Conservation (phyloP, 2,113 vertebrate species). For the Isurus oxyrinchus region DNA sequence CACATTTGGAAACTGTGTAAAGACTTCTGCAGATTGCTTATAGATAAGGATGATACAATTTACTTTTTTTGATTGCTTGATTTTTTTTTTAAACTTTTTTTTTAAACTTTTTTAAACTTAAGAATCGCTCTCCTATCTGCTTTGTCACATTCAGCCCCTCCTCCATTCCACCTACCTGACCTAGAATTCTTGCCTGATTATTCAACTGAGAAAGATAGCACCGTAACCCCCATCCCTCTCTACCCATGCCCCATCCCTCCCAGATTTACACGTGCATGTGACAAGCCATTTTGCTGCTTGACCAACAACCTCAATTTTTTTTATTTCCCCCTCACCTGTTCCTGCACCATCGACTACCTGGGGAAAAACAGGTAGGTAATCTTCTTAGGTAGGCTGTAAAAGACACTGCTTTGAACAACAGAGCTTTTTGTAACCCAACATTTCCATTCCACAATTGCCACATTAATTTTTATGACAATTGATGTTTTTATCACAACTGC, state of each 20-base stretch:
- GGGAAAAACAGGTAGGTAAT: neutral
- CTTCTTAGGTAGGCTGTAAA: neutral
- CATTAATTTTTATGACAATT: neutral
- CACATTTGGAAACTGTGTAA: neutral
- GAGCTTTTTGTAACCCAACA: neutral
- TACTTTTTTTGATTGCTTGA: neutral
- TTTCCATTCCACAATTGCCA: neutral
- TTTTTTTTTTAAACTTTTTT: no score
- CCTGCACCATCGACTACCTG: no score
- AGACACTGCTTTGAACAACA: neutral
- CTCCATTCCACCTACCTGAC: neutral
- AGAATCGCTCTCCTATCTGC: neutral
- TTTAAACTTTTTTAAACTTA: no score
- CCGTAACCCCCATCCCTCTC: neutral
- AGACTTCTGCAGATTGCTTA: neutral
- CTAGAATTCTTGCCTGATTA: neutral
- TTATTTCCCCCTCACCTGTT: neutral
- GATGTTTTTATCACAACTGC: neutral
- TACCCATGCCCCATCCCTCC: neutral
- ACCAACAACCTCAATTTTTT: neutral
- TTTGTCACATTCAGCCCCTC: no score
- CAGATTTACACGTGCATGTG: neutral
- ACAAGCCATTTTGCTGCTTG: neutral
- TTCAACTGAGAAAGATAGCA: neutral
- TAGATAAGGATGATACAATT: neutral